A percentile compares a stretch with the other conserved stretches of the same genome.
These are phyloP conservation scores for Oithona nana DNA, from an alignment of 2,888 invertebrate genomes.

Conservation along the genomic window DNA sequence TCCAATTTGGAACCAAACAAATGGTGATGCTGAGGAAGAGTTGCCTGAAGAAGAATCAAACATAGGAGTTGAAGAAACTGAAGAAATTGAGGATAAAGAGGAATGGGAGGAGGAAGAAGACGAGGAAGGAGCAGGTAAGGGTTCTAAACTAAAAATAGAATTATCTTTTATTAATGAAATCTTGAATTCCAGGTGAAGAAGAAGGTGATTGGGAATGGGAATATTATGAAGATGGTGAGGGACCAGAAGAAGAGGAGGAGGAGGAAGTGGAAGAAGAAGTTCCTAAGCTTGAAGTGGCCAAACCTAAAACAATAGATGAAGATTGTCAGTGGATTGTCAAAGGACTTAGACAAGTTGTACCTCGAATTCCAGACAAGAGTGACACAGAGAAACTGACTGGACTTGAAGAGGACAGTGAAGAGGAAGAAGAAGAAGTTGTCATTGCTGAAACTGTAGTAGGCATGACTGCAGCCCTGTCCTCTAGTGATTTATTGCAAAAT, in stretches of 20 bases:
- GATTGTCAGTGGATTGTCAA: conserved; percentile 1
- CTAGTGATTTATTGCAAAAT: background rate
- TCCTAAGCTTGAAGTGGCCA: background rate
- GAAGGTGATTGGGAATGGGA: conserved; percentile 19
- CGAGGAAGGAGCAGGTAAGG: conserved; percentile 20
- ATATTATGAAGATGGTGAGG: conserved; percentile 17
- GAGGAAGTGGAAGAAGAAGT: conserved; percentile 27
- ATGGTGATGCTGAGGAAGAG: background rate
- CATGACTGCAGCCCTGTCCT: background rate
- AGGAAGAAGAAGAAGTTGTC: conserved; percentile 18
- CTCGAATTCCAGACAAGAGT: background rate
- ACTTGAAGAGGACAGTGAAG: conserved; percentile 1
- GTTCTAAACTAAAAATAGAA: no score
- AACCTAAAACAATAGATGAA: no score
- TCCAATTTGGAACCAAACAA: background rate
- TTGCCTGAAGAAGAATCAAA: conserved; percentile 32
- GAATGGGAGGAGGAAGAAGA: conserved; percentile 19
- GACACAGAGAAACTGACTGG: background rate
- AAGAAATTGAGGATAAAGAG: conserved; percentile 11
- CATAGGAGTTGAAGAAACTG: conserved; percentile 20
- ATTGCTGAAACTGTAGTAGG: conserved; percentile 6
- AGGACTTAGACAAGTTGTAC: background rate
- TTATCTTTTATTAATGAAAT: no score
- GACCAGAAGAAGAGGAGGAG: conserved; percentile 16
- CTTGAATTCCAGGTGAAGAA: no score